phyloP scores from a whole-genome alignment of 2,797 vertebrate species.

The Otolemur crassicaudatus region DNA sequence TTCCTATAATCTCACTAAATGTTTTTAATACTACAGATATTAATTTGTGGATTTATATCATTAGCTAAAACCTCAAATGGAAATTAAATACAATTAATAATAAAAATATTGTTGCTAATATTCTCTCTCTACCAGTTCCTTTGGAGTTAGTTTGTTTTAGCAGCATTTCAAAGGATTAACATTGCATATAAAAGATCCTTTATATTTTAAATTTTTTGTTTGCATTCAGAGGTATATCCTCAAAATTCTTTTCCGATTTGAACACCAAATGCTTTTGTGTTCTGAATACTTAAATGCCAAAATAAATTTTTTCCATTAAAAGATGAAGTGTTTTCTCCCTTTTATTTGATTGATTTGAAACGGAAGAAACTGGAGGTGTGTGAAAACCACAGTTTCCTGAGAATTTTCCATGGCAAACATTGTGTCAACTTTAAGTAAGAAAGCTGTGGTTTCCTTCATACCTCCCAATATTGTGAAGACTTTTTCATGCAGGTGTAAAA shows the following conservation, averaged over 20 bases:
- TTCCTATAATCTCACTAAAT: background rate
- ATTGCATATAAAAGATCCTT: background rate
- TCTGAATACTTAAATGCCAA: slow-evolving; percentile 53
- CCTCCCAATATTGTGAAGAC: slow-evolving; percentile 76
- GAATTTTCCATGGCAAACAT: slow-evolving; percentile 84
- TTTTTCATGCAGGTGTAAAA: slow-evolving; percentile 81
- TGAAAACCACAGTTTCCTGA: slow-evolving; percentile 85
- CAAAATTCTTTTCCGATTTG: slow-evolving; percentile 65
- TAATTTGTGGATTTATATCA: background rate
- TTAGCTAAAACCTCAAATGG: slow-evolving; percentile 36
- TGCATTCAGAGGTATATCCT: slow-evolving; percentile 58
- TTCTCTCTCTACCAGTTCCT: background rate
- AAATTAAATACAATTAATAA: slow-evolving; percentile 25
- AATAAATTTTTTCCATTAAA: slow-evolving; percentile 74
- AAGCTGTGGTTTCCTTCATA: slow-evolving; percentile 79
- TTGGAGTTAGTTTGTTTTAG: slow-evolving; percentile 8
- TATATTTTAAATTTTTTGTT: slow-evolving; percentile 53
- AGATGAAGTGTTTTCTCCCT: slow-evolving; percentile 72
- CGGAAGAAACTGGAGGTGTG: slow-evolving; percentile 81
- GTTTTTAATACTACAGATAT: slow-evolving; percentile 30
- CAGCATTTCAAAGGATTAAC: slow-evolving; percentile 36
- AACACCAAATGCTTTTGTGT: slow-evolving; percentile 60
- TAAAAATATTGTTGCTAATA: background rate
- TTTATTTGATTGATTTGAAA: slow-evolving; percentile 80
- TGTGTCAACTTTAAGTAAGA: slow-evolving; percentile 83